Percentiles rank a stretch among this genome's conserved stretches.
These are phyloP conservation scores for Drosophila setosimentum DNA, from an alignment of 2,888 invertebrate species.

Conservation along the genomic window DNA sequence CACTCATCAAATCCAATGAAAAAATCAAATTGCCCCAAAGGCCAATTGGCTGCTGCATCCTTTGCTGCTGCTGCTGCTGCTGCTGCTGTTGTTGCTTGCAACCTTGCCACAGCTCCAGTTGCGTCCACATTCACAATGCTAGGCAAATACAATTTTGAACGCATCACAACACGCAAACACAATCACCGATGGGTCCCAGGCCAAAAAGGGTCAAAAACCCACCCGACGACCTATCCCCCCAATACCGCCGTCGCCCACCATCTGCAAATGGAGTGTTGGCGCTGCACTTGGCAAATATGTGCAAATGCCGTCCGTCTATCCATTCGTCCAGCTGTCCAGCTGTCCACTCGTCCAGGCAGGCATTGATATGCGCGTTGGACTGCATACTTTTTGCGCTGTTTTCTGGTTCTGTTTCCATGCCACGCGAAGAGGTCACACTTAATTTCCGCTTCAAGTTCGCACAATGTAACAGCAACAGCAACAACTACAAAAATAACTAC, in stretches of 20 bases:
- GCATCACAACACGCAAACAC: constrained; percentile 82
- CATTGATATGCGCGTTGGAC: constrained; percentile 61
- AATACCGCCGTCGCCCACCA: constrained; percentile 39
- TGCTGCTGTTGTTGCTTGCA: not conserved
- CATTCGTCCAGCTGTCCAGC: constrained; percentile 19
- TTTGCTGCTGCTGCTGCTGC: not conserved
- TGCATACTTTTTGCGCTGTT: constrained; percentile 49
- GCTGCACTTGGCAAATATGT: constrained; percentile 67
- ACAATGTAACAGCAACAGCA: constrained; percentile 42
- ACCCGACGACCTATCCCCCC: not conserved
- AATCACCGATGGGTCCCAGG: constrained; percentile 62
- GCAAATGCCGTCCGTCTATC: constrained; percentile 19
- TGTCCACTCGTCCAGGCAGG: constrained; percentile 38
- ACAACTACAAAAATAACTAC: constrained; percentile 11
- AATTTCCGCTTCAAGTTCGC: constrained; percentile 76
- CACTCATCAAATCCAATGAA: constrained; percentile 77
- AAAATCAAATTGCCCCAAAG: constrained; percentile 65
- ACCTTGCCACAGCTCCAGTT: constrained; percentile 1
- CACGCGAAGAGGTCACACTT: constrained; percentile 80
- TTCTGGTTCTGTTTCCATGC: constrained; percentile 57
- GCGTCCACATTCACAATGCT: constrained; percentile 60
- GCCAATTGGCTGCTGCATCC: constrained; percentile 71
- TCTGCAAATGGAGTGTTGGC: constrained; percentile 74
- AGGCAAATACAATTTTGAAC: constrained; percentile 79
- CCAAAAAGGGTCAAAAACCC: constrained; percentile 4